Evolutionary conservation across 2,113 vertebrate species (phyloP).

Genomic region (Mirza zaza): DNA sequence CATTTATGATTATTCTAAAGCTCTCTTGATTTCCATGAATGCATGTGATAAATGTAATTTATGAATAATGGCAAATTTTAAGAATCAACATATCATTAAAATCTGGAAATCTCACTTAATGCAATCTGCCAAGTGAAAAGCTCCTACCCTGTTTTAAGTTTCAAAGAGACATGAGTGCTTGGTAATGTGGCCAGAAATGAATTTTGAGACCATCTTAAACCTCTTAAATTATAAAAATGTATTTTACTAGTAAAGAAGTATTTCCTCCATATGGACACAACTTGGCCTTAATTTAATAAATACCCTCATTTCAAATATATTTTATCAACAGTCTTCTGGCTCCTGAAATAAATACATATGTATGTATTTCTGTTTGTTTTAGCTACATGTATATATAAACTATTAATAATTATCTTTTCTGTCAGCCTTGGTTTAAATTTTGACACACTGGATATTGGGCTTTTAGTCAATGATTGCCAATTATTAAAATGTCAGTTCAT

Average conservation of each 20-base stretch:
- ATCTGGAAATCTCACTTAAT: neutral
- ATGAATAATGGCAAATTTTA: neutral
- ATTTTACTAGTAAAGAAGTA: conserved; percentile 24
- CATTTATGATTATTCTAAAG: neutral
- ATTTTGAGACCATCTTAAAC: neutral
- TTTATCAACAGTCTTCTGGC: neutral
- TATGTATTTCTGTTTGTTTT: neutral
- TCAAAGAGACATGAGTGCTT: neutral
- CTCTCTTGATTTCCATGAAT: neutral
- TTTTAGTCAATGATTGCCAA: neutral
- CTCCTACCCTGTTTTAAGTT: neutral
- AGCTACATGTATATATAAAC: neutral
- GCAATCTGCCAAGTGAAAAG: neutral
- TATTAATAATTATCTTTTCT: neutral
- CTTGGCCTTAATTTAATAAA: neutral
- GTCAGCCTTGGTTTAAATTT: neutral
- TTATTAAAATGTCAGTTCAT: neutral
- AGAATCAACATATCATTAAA: neutral
- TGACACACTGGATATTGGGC: neutral
- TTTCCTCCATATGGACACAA: neutral
- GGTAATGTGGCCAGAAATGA: neutral
- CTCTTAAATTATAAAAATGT: neutral
- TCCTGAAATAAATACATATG: neutral
- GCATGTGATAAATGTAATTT: neutral
- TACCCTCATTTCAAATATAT: neutral